Percentiles rank a stretch among this genome's conserved stretches.
Evolutionary conservation across 2,113 vertebrate species (phyloP).

Genomic region (Marmota monax): DNA sequence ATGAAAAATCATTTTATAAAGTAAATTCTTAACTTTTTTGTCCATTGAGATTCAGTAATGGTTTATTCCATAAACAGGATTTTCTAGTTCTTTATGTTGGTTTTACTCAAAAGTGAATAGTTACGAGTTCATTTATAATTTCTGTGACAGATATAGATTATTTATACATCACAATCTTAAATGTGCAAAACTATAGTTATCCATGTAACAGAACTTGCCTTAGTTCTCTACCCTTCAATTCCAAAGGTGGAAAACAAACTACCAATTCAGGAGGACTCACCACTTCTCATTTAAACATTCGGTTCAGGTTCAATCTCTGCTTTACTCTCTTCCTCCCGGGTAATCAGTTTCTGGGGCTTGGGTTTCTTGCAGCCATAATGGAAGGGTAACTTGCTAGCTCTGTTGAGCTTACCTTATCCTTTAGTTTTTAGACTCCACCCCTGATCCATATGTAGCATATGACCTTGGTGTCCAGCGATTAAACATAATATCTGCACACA

Average conservation of each 20-base stretch:
- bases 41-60: slow-evolving; percentile 15
- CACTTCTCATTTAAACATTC: not conserved
- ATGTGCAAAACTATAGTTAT: not conserved
- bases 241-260: not conserved
- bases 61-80: slow-evolving; percentile 45
- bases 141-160: slow-evolving; percentile 1
- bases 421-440: not conserved
- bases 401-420: not conserved
- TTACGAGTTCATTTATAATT: slow-evolving; percentile 60
- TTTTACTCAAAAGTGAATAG: slow-evolving; percentile 49
- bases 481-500: no score
- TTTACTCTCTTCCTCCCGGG: not conserved
- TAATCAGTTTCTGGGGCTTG: not conserved
- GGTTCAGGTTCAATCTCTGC: not conserved
- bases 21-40: not conserved
- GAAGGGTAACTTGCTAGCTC: not conserved
- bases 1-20: slow-evolving; percentile 37
- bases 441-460: no score
- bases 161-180: not conserved
- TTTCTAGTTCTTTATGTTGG: slow-evolving; percentile 24
- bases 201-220: not conserved
- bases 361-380: not conserved
- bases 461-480: not conserved
- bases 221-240: not conserved
- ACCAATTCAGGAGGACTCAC: not conserved